Conservation (phyloP, 2,888 invertebrate species). For the Patella caerulea region DNA sequence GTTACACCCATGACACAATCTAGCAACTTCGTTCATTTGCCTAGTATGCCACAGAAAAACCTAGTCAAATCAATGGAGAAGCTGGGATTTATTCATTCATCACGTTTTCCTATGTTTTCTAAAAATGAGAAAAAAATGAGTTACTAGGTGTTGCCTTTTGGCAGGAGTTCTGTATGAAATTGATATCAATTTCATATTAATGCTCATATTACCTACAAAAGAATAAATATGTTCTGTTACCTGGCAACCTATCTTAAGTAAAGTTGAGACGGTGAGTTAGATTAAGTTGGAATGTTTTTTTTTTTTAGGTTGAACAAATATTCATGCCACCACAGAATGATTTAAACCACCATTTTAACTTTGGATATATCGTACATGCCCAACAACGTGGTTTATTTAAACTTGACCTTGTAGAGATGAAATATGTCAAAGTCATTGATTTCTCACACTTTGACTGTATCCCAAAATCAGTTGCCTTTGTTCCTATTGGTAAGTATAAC, state of each 20-base stretch:
- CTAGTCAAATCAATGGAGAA: no score
- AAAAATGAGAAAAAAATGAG: no score
- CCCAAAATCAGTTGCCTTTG: conserved; percentile 80
- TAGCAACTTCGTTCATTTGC: no score
- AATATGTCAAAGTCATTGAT: conserved; percentile 81
- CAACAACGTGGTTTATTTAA: conserved; percentile 83
- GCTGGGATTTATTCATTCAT: no score
- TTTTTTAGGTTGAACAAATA: conserved; percentile 67
- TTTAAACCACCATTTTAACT: conserved; percentile 77
- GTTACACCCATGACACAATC: no score
- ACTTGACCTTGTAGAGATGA: conserved; percentile 80
- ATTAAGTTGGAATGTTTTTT: neutral
- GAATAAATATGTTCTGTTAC: neutral
- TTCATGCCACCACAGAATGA: conserved; percentile 71
- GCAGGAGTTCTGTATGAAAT: no score
- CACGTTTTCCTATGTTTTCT: no score
- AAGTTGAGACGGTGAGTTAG: neutral
- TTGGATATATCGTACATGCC: conserved; percentile 82
- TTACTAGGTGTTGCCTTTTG: no score
- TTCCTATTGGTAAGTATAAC: conserved; percentile 79
- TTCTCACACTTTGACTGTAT: conserved; percentile 82
- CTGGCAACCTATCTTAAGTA: neutral
- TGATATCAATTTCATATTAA: no score
- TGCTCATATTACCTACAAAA: no score
- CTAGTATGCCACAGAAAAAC: no score